phyloP scores from a whole-genome alignment of 2,888 invertebrate species.

The Actias luna region DNA sequence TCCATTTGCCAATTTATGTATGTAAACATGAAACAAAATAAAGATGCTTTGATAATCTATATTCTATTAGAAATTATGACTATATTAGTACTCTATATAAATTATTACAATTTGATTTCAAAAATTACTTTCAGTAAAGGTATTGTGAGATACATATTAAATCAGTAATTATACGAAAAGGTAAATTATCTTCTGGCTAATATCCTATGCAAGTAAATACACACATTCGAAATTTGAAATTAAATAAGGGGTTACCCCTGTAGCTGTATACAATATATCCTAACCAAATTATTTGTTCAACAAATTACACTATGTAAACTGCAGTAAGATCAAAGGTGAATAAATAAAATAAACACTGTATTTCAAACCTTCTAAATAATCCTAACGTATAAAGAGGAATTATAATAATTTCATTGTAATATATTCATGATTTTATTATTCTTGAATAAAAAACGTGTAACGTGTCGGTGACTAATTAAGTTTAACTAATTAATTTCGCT shows the following conservation, averaged over 20 bases:
- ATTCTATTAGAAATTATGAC: too few relatives aligned
- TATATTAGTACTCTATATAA: too few relatives aligned
- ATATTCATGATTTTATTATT: not conserved
- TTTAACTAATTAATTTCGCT: not conserved
- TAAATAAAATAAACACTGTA: not conserved
- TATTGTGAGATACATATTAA: not conserved
- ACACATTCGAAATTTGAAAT: not conserved
- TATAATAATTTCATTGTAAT: not conserved
- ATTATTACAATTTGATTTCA: too few relatives aligned
- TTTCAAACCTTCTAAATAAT: not conserved
- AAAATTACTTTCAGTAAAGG: not conserved
- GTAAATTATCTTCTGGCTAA: conserved; percentile 1
- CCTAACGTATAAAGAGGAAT: not conserved
- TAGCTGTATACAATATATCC: not conserved
- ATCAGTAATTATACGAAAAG: not conserved
- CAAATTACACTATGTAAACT: not conserved
- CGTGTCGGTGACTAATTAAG: not conserved
- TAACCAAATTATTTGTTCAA: not conserved
- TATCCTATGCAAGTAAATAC: not conserved
- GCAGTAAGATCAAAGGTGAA: not conserved
- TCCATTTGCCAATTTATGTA: too few relatives aligned
- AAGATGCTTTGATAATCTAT: too few relatives aligned
- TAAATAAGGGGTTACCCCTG: not conserved
- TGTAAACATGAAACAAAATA: too few relatives aligned
- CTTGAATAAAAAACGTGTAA: not conserved